phyloP scores from a whole-genome alignment of 2,113 vertebrate genomes.

The Mormyrus iriodes region DNA sequence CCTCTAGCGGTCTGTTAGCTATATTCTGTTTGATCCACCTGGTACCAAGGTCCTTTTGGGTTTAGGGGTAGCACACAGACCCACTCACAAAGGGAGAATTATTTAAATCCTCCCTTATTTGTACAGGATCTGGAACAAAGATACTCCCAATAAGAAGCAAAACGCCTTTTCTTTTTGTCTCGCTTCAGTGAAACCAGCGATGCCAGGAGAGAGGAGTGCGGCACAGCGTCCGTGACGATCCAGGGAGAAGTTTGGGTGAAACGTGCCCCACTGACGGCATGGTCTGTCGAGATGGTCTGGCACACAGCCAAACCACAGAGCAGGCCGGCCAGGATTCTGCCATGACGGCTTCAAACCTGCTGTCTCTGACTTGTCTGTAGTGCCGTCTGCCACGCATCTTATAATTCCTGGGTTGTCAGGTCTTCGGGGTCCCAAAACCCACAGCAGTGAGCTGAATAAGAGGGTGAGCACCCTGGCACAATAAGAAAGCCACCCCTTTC shows the following conservation, averaged over 20 bases:
- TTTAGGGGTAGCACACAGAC: slow-evolving; percentile 28
- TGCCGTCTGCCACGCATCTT: background rate
- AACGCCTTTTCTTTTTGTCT: slow-evolving; percentile 55
- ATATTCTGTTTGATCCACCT: background rate
- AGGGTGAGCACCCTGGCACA: background rate
- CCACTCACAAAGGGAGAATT: slow-evolving; percentile 42
- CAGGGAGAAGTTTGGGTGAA: slow-evolving; percentile 38
- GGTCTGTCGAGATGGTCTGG: background rate
- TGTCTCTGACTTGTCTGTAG: background rate
- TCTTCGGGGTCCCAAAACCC: background rate
- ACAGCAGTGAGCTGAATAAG: background rate
- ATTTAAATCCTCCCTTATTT: slow-evolving; percentile 63
- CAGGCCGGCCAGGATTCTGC: background rate
- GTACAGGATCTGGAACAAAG: slow-evolving; percentile 68
- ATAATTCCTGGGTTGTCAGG: background rate
- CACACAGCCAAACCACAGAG: background rate
- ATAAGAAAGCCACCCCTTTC: background rate
- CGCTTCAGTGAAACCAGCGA: slow-evolving; percentile 64
- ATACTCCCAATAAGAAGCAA: slow-evolving; percentile 61
- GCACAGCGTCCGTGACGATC: slow-evolving; percentile 40
- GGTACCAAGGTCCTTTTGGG: slow-evolving; percentile 27
- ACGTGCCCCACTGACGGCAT: slow-evolving; percentile 20
- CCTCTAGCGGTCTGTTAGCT: background rate
- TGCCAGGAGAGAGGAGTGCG: slow-evolving; percentile 48
- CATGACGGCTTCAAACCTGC: background rate